A percentile compares a stretch with the other conserved stretches of the same genome.
phyloP scores from a whole-genome alignment of 2,888 invertebrate species.

The Cataglyphis cursor region DNA sequence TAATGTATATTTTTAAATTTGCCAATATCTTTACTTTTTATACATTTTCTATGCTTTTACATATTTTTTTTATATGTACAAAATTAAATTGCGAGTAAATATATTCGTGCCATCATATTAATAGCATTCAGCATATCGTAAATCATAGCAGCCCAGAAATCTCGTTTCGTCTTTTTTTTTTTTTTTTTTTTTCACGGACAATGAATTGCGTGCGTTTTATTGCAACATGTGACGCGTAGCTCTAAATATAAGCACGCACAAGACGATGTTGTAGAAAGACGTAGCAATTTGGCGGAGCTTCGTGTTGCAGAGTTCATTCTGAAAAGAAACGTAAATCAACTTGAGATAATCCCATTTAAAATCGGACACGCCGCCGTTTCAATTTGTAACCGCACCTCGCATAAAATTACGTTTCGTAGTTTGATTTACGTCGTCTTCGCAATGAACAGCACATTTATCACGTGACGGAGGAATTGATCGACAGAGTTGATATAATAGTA shows the following conservation, averaged over 20 bases:
- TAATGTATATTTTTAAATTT: neutral
- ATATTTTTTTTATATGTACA: neutral
- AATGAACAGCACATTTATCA: conserved; percentile 9
- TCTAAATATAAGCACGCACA: conserved; percentile 37
- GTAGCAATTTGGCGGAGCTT: neutral
- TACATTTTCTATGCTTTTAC: neutral
- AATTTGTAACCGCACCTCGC: conserved; percentile 33
- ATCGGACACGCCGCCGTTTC: neutral
- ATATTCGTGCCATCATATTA: neutral
- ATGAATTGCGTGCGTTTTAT: conserved; percentile 16
- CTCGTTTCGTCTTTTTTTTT: conserved; percentile 9
- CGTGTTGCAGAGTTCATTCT: conserved; percentile 2
- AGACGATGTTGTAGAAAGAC: conserved; percentile 32
- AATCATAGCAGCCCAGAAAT: conserved; percentile 34
- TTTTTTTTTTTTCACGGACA: neutral
- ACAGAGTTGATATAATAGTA: neutral
- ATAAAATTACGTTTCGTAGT: conserved; percentile 25
- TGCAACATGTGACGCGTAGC: conserved; percentile 31
- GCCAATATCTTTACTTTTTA: neutral
- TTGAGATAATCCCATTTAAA: conserved; percentile 27
- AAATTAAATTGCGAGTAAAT: neutral
- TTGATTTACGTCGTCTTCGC: conserved; percentile 30
- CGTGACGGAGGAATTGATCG: neutral
- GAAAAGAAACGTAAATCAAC: conserved; percentile 32
- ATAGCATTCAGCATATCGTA: neutral